Percentiles rank a stretch among this genome's conserved stretches.
These are phyloP conservation scores for Crax fasciolata DNA, from an alignment of 2,797 vertebrate species.

Conservation along the genomic window DNA sequence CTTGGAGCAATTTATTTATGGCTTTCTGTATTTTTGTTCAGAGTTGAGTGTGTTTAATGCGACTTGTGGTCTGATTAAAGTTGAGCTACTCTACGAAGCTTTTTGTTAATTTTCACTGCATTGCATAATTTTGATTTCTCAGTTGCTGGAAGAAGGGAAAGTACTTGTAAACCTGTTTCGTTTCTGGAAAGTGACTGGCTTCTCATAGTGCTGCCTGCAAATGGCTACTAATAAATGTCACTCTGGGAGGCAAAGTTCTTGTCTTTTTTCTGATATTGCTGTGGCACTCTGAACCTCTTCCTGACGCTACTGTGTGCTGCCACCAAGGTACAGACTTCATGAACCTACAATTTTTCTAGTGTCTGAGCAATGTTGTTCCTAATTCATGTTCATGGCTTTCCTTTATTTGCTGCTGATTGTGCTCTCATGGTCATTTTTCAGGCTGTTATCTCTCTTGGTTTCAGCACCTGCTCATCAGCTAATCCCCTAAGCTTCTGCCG, in stretches of 20 bases:
- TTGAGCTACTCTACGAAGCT: background rate
- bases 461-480: background rate
- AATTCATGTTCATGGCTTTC: background rate
- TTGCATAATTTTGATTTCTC: conserved; percentile 11
- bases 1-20: background rate
- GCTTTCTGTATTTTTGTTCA: background rate
- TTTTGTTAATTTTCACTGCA: background rate
- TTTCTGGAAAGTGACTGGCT: background rate
- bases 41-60: background rate
- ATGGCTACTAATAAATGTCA: background rate
- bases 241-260: background rate
- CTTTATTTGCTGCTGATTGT: background rate
- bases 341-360: background rate
- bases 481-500: background rate
- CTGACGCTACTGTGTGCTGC: background rate
- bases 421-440: background rate
- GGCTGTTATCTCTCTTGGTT: background rate
- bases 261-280: background rate
- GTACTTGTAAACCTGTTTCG: background rate
- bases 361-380: background rate
- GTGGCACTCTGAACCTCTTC: background rate
- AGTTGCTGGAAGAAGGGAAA: background rate
- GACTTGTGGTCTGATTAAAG: conserved; percentile 50
- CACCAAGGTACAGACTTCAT: background rate
- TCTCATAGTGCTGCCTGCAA: background rate